Evolutionary conservation across 2,888 invertebrate genomes (phyloP).

Genomic region (Xanthia icteritia): DNA sequence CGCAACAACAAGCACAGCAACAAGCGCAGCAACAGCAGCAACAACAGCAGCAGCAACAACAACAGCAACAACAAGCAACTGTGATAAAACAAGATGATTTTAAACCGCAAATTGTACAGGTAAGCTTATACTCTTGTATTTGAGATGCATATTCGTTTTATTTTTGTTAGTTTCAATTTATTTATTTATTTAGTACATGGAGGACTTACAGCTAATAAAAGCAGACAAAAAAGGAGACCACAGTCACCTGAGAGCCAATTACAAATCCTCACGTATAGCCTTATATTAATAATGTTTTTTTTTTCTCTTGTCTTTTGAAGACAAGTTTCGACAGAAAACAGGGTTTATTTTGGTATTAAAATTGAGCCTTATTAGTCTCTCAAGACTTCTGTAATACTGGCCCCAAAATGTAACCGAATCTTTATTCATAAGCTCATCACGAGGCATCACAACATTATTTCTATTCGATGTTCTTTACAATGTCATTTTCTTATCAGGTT

Average conservation of each 20-base stretch:
- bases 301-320: neutral
- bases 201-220: too few relatives aligned
- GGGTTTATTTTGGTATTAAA: neutral
- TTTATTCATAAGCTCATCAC: neutral
- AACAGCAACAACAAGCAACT: constrained; percentile 83
- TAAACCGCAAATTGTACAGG: constrained; percentile 90
- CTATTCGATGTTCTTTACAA: neutral
- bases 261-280: too few relatives aligned
- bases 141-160: neutral
- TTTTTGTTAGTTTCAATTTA: neutral
- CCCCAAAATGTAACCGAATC: neutral
- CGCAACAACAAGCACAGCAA: constrained; percentile 80
- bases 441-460: neutral
- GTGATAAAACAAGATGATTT: constrained; percentile 89
- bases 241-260: too few relatives aligned
- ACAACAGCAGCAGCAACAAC: constrained; percentile 76
- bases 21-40: constrained; percentile 83
- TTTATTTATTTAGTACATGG: too few relatives aligned
- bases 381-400: neutral
- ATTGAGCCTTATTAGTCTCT: too few relatives aligned
- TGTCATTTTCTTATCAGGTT: constrained; percentile 72
- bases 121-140: neutral
- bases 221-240: too few relatives aligned
- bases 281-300: too few relatives aligned
- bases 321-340: neutral